These are phyloP conservation scores for Xiphias gladius DNA, from an alignment of 2,113 vertebrate genomes.

Conservation along the genomic window DNA sequence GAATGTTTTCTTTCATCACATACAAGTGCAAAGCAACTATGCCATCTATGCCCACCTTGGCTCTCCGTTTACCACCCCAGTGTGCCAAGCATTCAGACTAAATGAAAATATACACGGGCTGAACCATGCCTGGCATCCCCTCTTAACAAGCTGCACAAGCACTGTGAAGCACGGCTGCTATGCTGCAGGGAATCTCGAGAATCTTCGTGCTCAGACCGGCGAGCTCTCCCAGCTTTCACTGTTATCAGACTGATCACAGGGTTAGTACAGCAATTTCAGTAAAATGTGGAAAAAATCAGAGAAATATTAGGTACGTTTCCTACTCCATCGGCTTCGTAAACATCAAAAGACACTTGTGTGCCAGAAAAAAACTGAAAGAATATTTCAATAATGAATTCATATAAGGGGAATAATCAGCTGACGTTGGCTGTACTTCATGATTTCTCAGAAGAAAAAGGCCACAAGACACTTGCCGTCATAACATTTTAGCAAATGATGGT, in stretches of 20 bases:
- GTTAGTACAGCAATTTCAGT: slow-evolving; percentile 16
- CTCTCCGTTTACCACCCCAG: slow-evolving; percentile 88
- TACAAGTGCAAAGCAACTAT: slow-evolving; percentile 84
- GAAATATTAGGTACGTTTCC: slow-evolving; percentile 11
- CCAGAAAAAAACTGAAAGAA: background rate
- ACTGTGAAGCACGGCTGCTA: slow-evolving; percentile 91
- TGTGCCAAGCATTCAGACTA: slow-evolving; percentile 95
- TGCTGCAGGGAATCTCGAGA: slow-evolving; percentile 93
- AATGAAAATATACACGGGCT: slow-evolving; percentile 95
- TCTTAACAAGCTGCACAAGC: slow-evolving; percentile 96
- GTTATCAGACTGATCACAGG: slow-evolving; percentile 47
- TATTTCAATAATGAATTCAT: slow-evolving; percentile 25
- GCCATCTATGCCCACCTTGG: slow-evolving; percentile 90
- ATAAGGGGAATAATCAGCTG: background rate
- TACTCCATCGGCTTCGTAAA: slow-evolving; percentile 18
- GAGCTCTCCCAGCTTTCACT: slow-evolving; percentile 77
- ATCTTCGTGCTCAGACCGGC: slow-evolving; percentile 87
- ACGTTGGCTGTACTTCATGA: background rate
- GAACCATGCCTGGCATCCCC: slow-evolving; percentile 91
- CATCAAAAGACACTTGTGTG: background rate
- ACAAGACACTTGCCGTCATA: no score
- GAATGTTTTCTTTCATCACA: slow-evolving; percentile 91
- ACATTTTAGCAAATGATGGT: background rate
- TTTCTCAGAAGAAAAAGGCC: background rate
- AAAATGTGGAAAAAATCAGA: slow-evolving; percentile 33